Evolutionary conservation across 2,113 vertebrate species (phyloP), one percentile per base, ranked within the genome.

Genomic region (Ageneiosus marmoratus): DNA sequence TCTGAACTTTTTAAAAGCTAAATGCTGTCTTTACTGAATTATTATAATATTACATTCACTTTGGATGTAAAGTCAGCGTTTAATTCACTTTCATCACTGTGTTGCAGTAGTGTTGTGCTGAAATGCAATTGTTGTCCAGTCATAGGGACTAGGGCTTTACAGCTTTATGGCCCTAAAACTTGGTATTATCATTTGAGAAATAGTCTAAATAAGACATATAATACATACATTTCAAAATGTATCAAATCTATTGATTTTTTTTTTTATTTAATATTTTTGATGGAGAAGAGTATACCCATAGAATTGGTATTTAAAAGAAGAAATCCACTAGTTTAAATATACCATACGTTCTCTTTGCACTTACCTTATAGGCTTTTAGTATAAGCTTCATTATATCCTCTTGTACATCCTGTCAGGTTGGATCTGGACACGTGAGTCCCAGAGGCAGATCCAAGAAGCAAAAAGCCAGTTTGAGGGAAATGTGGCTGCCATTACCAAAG

Each of bases 371-470:
- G 20, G 9, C 5, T 27, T 48, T 46, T 48, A 7, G 24, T 46
- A 46, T 46, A 51, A 29, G 5, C n/a, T 20, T n/a, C 27, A 20
- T 74, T 41, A 29, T 58, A 2, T 51, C 75, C 1, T 32, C 46
- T 50, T 48, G 13, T 60, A 11, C 51, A 55, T 44, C 55, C 55
- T 20, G 18, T 22, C 88, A 99, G 97, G 98, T 81, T 99, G 97
- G 97, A 98, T 99, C 89, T 99, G 98, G 98, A 96, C 95, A 78
- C 95, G 95, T 82, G 97, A 99, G 83, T 97, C 96, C 48, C 94
- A 97, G 76, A 96, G 92, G 88, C 96, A 99, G 90, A 96, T 98
- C 89, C 93, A 95, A 62, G 93, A 89, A 72, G 94, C 94, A 63
- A 96, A 92, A 90, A 88, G 89, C 37, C 93, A 95, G 1, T 97